Conservation (phyloP, 2,888 invertebrate species). For the Drosophila atripex region DNA sequence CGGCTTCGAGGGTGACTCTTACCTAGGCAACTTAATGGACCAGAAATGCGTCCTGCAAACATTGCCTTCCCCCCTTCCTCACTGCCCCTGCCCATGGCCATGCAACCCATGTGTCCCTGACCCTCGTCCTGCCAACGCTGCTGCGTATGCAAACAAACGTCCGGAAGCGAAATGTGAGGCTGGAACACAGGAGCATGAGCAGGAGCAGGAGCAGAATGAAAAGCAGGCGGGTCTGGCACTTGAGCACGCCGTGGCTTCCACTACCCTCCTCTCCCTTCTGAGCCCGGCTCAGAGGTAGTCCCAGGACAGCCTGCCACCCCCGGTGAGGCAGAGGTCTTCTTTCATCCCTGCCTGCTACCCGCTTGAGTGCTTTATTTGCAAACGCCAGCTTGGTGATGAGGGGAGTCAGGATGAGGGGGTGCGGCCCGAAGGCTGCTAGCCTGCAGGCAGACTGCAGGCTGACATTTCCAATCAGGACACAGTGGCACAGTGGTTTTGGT, state of each 20-base stretch:
- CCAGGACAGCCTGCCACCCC: slow-evolving; percentile 24
- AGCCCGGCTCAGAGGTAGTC: slow-evolving; percentile 17
- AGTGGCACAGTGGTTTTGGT: slow-evolving; percentile 32
- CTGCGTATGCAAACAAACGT: slow-evolving; percentile 78
- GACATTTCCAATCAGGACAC: slow-evolving; percentile 35
- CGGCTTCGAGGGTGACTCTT: slow-evolving; percentile 8
- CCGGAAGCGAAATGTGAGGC: slow-evolving; percentile 74
- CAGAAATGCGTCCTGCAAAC: slow-evolving; percentile 79
- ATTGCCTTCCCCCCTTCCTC: slow-evolving; percentile 36
- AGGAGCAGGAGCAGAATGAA: slow-evolving; percentile 13
- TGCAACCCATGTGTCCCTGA: slow-evolving; percentile 24
- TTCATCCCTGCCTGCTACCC: slow-evolving; percentile 35
- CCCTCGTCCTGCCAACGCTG: slow-evolving; percentile 55
- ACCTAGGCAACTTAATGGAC: slow-evolving; percentile 73
- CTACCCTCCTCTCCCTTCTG: slow-evolving; percentile 6
- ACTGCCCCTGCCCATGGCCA: slow-evolving; percentile 5
- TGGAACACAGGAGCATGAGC: slow-evolving; percentile 11
- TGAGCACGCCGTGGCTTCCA: slow-evolving; percentile 68
- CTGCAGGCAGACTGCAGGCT: slow-evolving; percentile 46
- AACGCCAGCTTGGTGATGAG: slow-evolving; percentile 20
- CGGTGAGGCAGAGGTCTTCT: slow-evolving; percentile 15
- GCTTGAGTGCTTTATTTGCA: slow-evolving; percentile 58
- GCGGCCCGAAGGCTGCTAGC: slow-evolving; percentile 32
- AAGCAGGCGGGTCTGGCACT: slow-evolving; percentile 57
- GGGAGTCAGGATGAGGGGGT: slow-evolving; percentile 14